Percentiles rank a stretch among this genome's conserved stretches.
These are phyloP conservation scores for Poliocrania exsul DNA, from an alignment of 2,797 vertebrate genomes.

Conservation along the genomic window DNA sequence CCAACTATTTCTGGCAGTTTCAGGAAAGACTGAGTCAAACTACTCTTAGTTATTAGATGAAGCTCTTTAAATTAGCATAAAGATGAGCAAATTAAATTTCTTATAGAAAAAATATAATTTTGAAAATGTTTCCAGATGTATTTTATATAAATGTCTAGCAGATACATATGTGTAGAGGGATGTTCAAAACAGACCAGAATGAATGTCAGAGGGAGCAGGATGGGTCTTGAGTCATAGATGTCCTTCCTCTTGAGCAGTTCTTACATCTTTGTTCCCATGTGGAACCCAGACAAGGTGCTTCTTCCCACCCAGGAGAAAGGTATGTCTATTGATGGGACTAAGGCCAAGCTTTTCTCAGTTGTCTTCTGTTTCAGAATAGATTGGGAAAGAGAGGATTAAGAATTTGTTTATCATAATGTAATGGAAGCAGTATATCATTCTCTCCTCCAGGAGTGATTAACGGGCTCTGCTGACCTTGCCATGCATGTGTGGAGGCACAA, in stretches of 20 bases:
- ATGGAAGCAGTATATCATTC: slow-evolving; percentile 25
- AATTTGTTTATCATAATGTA: neutral
- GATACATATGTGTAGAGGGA: neutral
- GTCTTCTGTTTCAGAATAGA: neutral
- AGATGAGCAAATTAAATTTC: neutral
- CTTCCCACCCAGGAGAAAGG: neutral
- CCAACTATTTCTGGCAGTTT: neutral
- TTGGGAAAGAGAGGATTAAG: neutral
- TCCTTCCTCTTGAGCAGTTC: neutral
- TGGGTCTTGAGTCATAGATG: neutral
- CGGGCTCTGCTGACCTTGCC: neutral
- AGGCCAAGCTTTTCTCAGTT: neutral
- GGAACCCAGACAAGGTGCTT: neutral
- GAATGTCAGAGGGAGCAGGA: neutral
- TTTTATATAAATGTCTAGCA: neutral
- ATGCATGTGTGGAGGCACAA: neutral
- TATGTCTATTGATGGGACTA: neutral
- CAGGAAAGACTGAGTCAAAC: neutral
- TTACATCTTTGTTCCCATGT: accelerated
- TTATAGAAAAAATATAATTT: neutral
- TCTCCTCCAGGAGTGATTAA: neutral
- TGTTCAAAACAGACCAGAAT: neutral
- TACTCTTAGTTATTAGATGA: neutral
- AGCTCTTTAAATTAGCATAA: neutral
- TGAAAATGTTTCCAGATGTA: neutral